Conservation (phyloP, 1,140 invertebrate genomes). For the Drosophila tani region DNA sequence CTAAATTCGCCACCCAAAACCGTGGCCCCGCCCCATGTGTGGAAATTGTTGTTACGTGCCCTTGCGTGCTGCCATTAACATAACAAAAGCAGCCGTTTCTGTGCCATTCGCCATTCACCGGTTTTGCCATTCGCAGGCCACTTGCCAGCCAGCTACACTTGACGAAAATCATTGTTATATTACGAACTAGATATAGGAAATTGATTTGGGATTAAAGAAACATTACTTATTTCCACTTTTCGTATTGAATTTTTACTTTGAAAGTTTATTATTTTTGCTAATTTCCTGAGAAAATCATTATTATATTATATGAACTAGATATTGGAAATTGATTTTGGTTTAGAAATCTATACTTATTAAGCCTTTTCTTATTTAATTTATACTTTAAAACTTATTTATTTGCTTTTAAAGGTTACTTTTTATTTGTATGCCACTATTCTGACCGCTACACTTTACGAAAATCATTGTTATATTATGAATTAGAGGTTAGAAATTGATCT, state of each 20-base stretch:
- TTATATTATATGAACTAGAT: background rate
- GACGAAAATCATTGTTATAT: background rate
- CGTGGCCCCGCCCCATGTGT: constrained; percentile 49
- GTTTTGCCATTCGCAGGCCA: background rate
- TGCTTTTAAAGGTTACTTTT: background rate
- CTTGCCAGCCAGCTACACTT: constrained; percentile 18
- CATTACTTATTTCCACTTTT: background rate
- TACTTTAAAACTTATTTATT: too few relatives aligned
- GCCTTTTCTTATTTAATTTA: background rate
- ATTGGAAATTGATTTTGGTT: too few relatives aligned
- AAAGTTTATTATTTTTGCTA: too few relatives aligned
- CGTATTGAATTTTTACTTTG: too few relatives aligned
- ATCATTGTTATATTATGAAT: background rate
- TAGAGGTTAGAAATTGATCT: background rate
- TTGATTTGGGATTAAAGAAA: background rate
- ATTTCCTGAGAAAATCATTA: constrained; percentile 2
- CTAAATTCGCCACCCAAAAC: constrained; percentile 57
- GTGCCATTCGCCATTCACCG: constrained; percentile 9
- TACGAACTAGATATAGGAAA: background rate
- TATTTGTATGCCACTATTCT: constrained; percentile 9
- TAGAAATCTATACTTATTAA: too few relatives aligned
- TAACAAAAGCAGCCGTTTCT: constrained; percentile 72
- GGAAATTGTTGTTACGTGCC: constrained; percentile 78
- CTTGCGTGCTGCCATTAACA: constrained; percentile 70
- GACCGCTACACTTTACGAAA: constrained; percentile 5